Percentiles rank a stretch among this genome's conserved stretches.
phyloP scores from a whole-genome alignment of 2,797 vertebrate species.

The Pseudocheirus occidentalis region DNA sequence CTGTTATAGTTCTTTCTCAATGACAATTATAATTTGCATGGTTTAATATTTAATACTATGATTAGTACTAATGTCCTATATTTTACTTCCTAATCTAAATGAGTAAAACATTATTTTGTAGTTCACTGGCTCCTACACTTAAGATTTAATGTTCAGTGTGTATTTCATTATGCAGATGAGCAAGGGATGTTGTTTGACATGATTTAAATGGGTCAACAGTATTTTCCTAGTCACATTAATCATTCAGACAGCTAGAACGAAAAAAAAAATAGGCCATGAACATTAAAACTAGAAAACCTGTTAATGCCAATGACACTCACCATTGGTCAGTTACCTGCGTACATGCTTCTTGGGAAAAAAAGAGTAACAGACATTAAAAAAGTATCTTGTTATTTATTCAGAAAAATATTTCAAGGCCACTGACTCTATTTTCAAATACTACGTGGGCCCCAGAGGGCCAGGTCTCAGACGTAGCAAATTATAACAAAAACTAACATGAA shows the following conservation, averaged over 20 bases:
- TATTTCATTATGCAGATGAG: conserved; percentile 87
- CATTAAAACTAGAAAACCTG: conserved; percentile 79
- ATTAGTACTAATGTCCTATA: conserved; percentile 82
- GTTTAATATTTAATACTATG: conserved; percentile 83
- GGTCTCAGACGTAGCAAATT: conserved; percentile 58
- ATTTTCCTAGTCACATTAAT: conserved; percentile 87
- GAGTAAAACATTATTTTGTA: conserved; percentile 84
- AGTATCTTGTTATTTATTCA: conserved; percentile 75
- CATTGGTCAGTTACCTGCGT: conserved; percentile 50
- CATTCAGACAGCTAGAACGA: conserved; percentile 81
- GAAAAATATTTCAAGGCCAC: conserved; percentile 72
- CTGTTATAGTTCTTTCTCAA: conserved; percentile 79
- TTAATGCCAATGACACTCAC: conserved; percentile 68
- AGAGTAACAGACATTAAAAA: conserved; percentile 51
- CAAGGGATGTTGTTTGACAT: conserved; percentile 83
- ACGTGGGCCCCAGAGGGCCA: conserved; percentile 42
- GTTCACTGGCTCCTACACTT: conserved; percentile 78
- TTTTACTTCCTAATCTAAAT: conserved; percentile 84
- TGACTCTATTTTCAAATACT: conserved; percentile 71
- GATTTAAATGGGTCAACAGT: conserved; percentile 88
- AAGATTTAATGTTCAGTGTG: conserved; percentile 80
- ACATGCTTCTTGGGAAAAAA: conserved; percentile 61
- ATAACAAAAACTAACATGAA: conserved; percentile 59
- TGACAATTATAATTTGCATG: conserved; percentile 83
- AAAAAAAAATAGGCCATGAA: conserved; percentile 60